phyloP scores from a whole-genome alignment of 2,797 vertebrate species.

The Anguilla anguilla region DNA sequence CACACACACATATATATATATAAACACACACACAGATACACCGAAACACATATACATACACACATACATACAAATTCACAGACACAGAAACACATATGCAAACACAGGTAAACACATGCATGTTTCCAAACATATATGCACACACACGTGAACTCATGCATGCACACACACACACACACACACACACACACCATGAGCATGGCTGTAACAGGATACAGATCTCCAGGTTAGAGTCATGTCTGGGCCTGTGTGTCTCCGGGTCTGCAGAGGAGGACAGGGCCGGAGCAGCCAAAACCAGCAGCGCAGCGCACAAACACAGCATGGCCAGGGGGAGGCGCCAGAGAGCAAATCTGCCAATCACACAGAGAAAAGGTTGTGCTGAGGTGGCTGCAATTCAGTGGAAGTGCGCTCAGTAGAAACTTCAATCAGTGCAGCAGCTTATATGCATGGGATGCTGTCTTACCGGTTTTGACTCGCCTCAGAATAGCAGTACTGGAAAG shows the following conservation, averaged over 20 bases:
- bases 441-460: background rate
- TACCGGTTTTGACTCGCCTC: background rate
- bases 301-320: slow-evolving; percentile 65
- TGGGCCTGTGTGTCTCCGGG: slow-evolving; percentile 70
- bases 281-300: slow-evolving; percentile 69
- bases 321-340: slow-evolving; percentile 74
- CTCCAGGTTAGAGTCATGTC: slow-evolving; percentile 85
- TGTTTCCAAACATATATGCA: background rate
- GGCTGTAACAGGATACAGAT: slow-evolving; percentile 87
- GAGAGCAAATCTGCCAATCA: slow-evolving; percentile 38
- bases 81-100: background rate
- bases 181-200: background rate
- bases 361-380: background rate
- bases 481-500: background rate
- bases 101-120: background rate
- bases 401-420: background rate
- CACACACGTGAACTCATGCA: background rate
- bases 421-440: background rate
- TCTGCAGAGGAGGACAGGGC: slow-evolving; percentile 63
- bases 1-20: slow-evolving; percentile 26
- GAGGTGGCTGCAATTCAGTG: background rate
- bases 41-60: background rate
- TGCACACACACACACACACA: slow-evolving; percentile 5
- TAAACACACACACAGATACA: background rate
- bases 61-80: background rate